phyloP scores from a whole-genome alignment of 2,888 invertebrate genomes.

The Adelphocoris suturalis region DNA sequence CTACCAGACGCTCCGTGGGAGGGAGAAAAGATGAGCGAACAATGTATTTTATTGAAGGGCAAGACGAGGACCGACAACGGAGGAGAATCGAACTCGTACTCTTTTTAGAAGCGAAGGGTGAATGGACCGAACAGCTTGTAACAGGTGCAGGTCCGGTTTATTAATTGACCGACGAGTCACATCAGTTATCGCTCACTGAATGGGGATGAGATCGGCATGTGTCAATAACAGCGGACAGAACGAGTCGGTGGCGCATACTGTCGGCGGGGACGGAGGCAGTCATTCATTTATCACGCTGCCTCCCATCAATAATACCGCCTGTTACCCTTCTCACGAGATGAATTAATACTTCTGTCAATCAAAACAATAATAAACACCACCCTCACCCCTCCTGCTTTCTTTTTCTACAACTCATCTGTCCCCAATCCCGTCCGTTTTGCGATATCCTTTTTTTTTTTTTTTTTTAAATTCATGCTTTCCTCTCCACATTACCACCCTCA shows the following conservation, averaged over 20 bases:
- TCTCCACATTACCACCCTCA: background rate
- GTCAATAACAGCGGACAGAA: conserved; percentile 12
- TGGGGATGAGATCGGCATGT: conserved; percentile 28
- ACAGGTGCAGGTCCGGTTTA: conserved; percentile 8
- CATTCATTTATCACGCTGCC: conserved; percentile 38
- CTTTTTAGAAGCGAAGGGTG: background rate
- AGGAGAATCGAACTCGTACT: background rate
- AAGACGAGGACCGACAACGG: background rate
- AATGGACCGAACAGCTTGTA: background rate
- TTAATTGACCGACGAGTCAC: conserved; percentile 32
- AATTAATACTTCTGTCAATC: conserved; percentile 67
- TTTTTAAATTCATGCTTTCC: background rate
- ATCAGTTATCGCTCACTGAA: conserved; percentile 12
- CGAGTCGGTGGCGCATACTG: background rate
- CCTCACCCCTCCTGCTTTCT: background rate
- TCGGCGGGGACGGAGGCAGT: background rate
- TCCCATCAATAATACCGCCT: conserved; percentile 57
- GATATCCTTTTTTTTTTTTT: background rate
- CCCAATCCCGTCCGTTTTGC: background rate
- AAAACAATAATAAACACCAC: conserved; percentile 61
- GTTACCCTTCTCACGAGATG: conserved; percentile 55
- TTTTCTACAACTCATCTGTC: background rate
- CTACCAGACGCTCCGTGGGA: background rate
- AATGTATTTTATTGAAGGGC: background rate
- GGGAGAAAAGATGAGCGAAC: background rate